Conservation (phyloP, 1,140 invertebrate genomes). For the Anagrus nilaparvatae region DNA sequence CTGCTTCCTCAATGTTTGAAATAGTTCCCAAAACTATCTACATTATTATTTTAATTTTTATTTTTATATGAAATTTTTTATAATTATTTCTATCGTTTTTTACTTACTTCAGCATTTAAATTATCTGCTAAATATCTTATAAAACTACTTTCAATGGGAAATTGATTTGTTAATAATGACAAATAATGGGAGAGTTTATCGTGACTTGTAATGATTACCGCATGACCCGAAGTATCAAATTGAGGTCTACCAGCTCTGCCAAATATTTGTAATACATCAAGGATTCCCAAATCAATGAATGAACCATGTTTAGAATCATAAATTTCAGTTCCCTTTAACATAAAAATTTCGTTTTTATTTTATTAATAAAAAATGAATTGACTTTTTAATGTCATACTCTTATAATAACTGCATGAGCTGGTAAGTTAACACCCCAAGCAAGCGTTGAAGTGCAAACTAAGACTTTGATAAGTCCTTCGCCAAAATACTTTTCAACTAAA, state of each 20-base stretch:
- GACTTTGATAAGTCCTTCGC: conserved; percentile 82
- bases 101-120: conserved; percentile 88
- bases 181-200: conserved; percentile 92
- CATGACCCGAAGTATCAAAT: conserved; percentile 83
- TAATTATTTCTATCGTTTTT: conserved; percentile 2
- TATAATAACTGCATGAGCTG: conserved; percentile 95
- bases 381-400: conserved; percentile 49
- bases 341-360: conserved; percentile 19
- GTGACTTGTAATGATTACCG: conserved; percentile 90
- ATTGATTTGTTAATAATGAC: conserved; percentile 88
- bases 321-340: conserved; percentile 81
- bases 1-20: conserved; percentile 88
- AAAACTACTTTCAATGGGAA: conserved; percentile 97
- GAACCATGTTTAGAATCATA: conserved; percentile 93
- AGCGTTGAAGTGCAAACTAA: conserved; percentile 95
- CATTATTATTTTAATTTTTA: conserved; percentile 10
- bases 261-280: conserved; percentile 99
- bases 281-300: conserved; percentile 90
- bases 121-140: conserved; percentile 87
- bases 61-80: conserved; percentile 1
- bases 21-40: conserved; percentile 89
- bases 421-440: conserved; percentile 99
- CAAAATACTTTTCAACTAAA: conserved; percentile 82
- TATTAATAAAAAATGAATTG: conserved; percentile 11
- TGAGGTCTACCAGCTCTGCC: conserved; percentile 95